Evolutionary conservation across 2,888 invertebrate species (phyloP).

Genomic region (Zhuqinia jingwanae): DNA sequence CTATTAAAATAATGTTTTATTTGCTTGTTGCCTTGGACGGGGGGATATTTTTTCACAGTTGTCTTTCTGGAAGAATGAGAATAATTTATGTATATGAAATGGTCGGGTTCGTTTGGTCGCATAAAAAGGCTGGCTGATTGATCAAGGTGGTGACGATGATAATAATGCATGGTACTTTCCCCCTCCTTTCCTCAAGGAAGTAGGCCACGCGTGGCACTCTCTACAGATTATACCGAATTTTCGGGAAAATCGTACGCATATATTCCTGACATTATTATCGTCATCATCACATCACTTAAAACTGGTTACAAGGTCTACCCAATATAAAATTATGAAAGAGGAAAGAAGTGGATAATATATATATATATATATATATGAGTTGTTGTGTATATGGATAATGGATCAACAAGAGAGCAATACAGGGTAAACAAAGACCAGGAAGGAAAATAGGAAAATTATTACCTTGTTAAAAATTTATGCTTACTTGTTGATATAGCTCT

Average conservation of each 20-base stretch:
- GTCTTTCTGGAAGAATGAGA: slow-evolving; percentile 13
- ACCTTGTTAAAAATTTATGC: background rate
- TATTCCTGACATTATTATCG: background rate
- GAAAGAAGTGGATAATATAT: background rate
- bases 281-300: slow-evolving; percentile 17
- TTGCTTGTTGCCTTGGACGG: slow-evolving; percentile 22
- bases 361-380: no score
- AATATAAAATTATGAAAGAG: slow-evolving; percentile 30
- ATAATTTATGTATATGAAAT: background rate
- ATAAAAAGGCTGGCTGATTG: slow-evolving; percentile 11
- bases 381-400: no score
- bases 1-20: no score
- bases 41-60: background rate
- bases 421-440: background rate
- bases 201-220: slow-evolving; percentile 36
- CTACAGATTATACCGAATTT: slow-evolving; percentile 15
- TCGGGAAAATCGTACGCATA: slow-evolving; percentile 13
- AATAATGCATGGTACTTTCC: background rate
- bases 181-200: slow-evolving; percentile 6
- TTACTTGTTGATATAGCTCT: slow-evolving; percentile 5
- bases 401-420: no score
- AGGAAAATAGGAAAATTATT: background rate
- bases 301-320: slow-evolving; percentile 4
- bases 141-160: background rate
- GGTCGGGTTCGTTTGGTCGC: slow-evolving; percentile 1